These are phyloP conservation scores for Apogon hyalosoma DNA, from an alignment of 2,797 vertebrate genomes.

Conservation along the genomic window DNA sequence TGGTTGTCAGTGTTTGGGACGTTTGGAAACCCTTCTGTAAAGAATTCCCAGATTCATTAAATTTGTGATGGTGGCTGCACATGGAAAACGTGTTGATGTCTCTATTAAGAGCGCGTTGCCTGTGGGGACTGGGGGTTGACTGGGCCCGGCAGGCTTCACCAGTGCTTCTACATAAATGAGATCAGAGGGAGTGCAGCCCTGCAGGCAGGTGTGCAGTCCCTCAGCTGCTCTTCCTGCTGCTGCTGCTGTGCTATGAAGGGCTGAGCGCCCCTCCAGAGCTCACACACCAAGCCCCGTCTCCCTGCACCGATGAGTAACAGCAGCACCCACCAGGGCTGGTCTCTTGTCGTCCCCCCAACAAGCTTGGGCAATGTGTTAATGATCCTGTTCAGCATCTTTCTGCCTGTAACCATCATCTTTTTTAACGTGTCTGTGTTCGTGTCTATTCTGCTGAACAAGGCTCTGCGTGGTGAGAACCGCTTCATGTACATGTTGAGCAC, in stretches of 20 bases:
- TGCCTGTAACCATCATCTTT: slow-evolving; percentile 76
- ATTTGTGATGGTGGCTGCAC: too few relatives aligned
- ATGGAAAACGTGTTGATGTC: too few relatives aligned
- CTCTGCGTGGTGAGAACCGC: slow-evolving; percentile 83
- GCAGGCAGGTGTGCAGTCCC: too few relatives aligned
- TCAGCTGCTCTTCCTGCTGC: neutral
- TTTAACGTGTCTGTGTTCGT: slow-evolving; percentile 81
- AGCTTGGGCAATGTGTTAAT: slow-evolving; percentile 78
- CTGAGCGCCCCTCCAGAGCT: neutral
- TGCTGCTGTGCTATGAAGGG: slow-evolving; percentile 3
- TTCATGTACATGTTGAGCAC: slow-evolving; percentile 89
- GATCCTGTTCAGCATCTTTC: slow-evolving; percentile 75
- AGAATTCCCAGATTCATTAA: too few relatives aligned
- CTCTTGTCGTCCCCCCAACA: slow-evolving; percentile 74
- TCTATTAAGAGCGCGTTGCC: too few relatives aligned
- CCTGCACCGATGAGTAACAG: slow-evolving; percentile 68
- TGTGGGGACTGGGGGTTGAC: too few relatives aligned
- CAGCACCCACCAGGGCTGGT: slow-evolving; percentile 40
- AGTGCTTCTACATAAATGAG: too few relatives aligned
- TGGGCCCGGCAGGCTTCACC: too few relatives aligned
- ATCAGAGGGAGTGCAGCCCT: too few relatives aligned
- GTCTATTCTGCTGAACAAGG: slow-evolving; percentile 71
- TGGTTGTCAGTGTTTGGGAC: too few relatives aligned
- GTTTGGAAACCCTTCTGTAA: too few relatives aligned
- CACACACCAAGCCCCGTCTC: neutral